Base-by-base conservation (phyloP, 1,140 invertebrate genomes). In the Pachyrhynchus sulphureomaculatus region DNA sequence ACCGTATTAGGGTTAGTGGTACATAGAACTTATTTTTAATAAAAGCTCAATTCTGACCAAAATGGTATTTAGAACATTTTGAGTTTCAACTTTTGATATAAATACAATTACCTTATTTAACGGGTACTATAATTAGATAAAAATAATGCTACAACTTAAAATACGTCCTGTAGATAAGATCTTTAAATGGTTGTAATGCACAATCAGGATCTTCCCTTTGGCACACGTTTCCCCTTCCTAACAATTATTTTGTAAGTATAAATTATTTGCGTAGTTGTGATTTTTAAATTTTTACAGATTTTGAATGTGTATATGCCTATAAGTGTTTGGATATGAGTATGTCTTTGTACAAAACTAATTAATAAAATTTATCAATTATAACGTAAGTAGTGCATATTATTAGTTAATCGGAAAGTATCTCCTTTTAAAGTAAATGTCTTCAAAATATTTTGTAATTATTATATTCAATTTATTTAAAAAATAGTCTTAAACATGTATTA, bases 261-360 rank as follows among this genome's bases (percentile, higher is more conserved):
- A 44, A 44, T 44, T 44, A 44, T 44, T 44, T 18, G 36, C n/a
- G 41, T 20, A 18, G 20, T 17, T 17, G 32, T 29, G 17, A 49
- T 29, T 47, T 29, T 47, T 29, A 15, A 29, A 47, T 21, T 47
- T 47, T 47, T 29, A 47, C 44, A 18, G 44, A 29, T 18, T 13
- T 47, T 18, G 21, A 18, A 4, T 21, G 3, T 44, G 41, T 47
- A 0, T 47, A 47, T n/a, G n/a, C n/a, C 21, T 47, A 9, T 47
- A 47, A 6, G 44, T 32, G 44, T 47, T 5, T 44, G 17, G 34
- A 49, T 47, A 23, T n/a, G 24, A 33, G 18, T 34, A 42, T 42
- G 18, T 49, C 26, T 33, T 49, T 49, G 47, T 49, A 49, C 47
- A 49, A 49, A 49, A 24, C 29, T 18, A n/a, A n/a, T n/a, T 32